Percentiles rank a stretch among this genome's conserved stretches.
Conservation (phyloP, 1,140 invertebrate species). For the Megalopta genalis region DNA sequence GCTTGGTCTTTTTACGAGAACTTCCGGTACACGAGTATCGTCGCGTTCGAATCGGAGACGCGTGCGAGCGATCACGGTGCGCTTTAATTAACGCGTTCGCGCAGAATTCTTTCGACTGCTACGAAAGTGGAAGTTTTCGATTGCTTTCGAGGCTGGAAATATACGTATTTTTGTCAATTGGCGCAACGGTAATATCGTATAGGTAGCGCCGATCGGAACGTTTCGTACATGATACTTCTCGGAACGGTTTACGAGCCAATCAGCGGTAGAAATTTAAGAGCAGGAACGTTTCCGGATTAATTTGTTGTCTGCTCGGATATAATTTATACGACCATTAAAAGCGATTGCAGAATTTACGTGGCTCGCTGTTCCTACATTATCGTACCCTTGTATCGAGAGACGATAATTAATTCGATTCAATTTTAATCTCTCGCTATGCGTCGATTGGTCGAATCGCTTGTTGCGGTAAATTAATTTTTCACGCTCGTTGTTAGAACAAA, state of each 20-base stretch:
- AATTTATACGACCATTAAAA: constrained; percentile 23
- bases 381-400: background rate
- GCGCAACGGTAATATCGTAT: background rate
- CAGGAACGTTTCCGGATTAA: background rate
- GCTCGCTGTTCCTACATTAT: constrained; percentile 15
- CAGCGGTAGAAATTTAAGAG: background rate
- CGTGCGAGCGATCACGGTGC: too few species aligned
- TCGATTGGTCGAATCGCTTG: constrained; percentile 4
- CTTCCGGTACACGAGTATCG: too few species aligned
- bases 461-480: constrained; percentile 30
- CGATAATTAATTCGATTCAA: constrained; percentile 39
- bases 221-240: background rate
- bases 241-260: constrained; percentile 12
- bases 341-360: constrained; percentile 29
- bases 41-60: too few species aligned
- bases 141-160: too few species aligned
- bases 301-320: constrained; percentile 1
- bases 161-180: too few species aligned
- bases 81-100: too few species aligned
- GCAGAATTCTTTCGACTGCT: too few species aligned
- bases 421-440: constrained; percentile 18
- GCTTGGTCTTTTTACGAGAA: too few species aligned
- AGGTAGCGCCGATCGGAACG: background rate
- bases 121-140: too few species aligned
- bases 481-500: background rate